Evolutionary conservation across 2,888 invertebrate species (phyloP).

Genomic region (Nipponacmea schrenckii): DNA sequence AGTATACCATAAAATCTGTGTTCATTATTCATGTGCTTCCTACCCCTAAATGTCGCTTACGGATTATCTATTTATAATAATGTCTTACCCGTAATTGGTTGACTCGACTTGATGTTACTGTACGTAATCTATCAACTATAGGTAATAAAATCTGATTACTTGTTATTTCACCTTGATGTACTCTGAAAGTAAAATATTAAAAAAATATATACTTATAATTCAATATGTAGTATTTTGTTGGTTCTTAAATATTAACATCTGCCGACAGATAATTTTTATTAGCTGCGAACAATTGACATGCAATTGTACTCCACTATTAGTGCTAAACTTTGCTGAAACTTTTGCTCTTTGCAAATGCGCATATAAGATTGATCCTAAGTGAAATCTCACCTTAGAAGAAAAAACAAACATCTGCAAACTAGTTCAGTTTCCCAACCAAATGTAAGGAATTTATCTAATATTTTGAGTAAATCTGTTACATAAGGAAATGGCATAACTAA

Average conservation of each 20-base stretch:
- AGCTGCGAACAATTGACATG: no score
- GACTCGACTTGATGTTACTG: conserved; percentile 36
- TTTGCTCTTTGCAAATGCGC: no score
- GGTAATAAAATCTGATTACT: conserved; percentile 78
- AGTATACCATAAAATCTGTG: no score
- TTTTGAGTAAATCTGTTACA: conserved; percentile 81
- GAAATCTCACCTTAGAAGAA: conserved; percentile 69
- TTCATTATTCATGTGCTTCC: no score
- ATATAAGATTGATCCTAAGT: no score
- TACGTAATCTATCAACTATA: conserved; percentile 45
- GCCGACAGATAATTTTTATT: neutral
- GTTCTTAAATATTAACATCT: no score
- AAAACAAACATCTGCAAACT: conserved; percentile 80
- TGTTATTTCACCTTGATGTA: conserved; percentile 76
- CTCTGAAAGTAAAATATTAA: conserved; percentile 44
- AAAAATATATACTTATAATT: neutral
- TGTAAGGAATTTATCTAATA: conserved; percentile 77
- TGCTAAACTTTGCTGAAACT: no score
- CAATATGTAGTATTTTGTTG: no score
- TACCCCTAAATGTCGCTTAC: no score
- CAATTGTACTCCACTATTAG: no score
- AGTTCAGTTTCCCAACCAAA: conserved; percentile 81
- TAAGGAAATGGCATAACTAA: conserved; percentile 85
- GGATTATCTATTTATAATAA: conserved; percentile 5
- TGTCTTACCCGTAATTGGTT: conserved; percentile 43